Conservation (phyloP, 2,797 vertebrate genomes). For the Anabas testudineus region DNA sequence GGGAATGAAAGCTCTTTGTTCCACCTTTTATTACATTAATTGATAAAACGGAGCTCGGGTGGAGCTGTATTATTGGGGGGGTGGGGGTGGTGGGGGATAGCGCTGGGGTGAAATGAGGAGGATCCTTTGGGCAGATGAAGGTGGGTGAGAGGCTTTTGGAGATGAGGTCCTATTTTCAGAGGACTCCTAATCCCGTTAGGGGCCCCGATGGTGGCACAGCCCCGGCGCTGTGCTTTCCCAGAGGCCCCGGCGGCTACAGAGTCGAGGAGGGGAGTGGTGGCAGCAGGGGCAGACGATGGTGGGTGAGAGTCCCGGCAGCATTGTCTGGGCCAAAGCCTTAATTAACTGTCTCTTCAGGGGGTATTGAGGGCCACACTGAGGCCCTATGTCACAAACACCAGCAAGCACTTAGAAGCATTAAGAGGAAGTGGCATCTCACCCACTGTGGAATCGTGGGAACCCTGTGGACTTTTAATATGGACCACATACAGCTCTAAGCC, state of each 20-base stretch:
- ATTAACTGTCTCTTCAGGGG: slow-evolving; percentile 82
- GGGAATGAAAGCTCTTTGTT: slow-evolving; percentile 86
- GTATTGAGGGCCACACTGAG: slow-evolving; percentile 68
- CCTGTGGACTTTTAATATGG: slow-evolving; percentile 74
- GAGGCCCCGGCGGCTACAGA: slow-evolving; percentile 55
- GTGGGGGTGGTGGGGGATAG: too few relatives aligned
- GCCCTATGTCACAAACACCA: slow-evolving; percentile 70
- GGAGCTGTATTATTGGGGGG: slow-evolving; percentile 67
- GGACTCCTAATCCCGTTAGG: slow-evolving; percentile 84
- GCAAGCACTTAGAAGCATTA: slow-evolving; percentile 61
- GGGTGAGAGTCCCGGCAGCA: slow-evolving; percentile 61
- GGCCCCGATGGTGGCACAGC: slow-evolving; percentile 59
- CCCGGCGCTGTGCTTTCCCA: slow-evolving; percentile 58
- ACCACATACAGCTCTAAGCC: slow-evolving; percentile 67
- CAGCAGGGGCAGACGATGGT: slow-evolving; percentile 36
- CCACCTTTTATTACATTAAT: slow-evolving; percentile 88
- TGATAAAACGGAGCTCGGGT: slow-evolving; percentile 83
- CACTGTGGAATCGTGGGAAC: slow-evolving; percentile 59
- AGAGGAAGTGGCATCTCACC: slow-evolving; percentile 75
- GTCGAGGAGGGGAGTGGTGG: slow-evolving; percentile 36
- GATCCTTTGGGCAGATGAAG: slow-evolving; percentile 73
- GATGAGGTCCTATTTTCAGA: slow-evolving; percentile 75
- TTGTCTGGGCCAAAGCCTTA: slow-evolving; percentile 72
- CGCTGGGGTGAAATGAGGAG: slow-evolving; percentile 45
- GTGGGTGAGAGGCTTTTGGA: slow-evolving; percentile 67